These are phyloP conservation scores for Nineta flava DNA, from an alignment of 2,888 invertebrate species.

Conservation along the genomic window DNA sequence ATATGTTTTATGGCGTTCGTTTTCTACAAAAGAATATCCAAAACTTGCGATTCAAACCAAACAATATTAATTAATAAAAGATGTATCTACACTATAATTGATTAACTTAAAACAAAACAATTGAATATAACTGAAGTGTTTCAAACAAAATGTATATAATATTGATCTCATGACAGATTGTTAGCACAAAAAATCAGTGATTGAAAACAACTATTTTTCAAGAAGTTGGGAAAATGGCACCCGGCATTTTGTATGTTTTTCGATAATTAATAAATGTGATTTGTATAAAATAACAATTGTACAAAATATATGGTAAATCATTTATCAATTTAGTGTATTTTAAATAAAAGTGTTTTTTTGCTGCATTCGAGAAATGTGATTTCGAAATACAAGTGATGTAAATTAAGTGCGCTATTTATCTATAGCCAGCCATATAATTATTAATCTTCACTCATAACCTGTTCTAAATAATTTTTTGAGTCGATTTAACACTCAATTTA, in stretches of 20 bases:
- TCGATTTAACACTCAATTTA: constrained; percentile 36
- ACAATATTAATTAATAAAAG: too few species aligned
- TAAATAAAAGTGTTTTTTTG: background rate
- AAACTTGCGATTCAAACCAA: too few species aligned
- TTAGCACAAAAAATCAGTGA: background rate
- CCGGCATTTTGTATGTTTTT: constrained; percentile 7
- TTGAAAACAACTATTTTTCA: constrained; percentile 1
- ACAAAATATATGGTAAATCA: background rate
- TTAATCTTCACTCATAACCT: constrained; percentile 32
- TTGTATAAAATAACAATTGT: background rate
- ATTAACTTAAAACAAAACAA: too few species aligned
- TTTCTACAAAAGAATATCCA: background rate
- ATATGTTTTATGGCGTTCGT: background rate
- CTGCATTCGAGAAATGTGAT: constrained; percentile 17
- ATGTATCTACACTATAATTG: too few species aligned
- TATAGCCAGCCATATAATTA: too few species aligned
- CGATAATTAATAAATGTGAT: background rate
- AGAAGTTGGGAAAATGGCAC: constrained; percentile 5
- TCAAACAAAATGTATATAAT: too few species aligned
- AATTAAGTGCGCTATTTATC: too few species aligned
- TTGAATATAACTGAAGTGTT: too few species aligned
- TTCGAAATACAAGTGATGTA: constrained; percentile 30
- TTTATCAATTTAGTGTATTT: background rate
- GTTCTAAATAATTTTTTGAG: constrained; percentile 60
- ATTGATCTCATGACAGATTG: constrained; percentile 2